A percentile compares a stretch with the other conserved stretches of the same genome.
Evolutionary conservation across 2,888 invertebrate species (phyloP).

Genomic region (Parthenolecanium corni): DNA sequence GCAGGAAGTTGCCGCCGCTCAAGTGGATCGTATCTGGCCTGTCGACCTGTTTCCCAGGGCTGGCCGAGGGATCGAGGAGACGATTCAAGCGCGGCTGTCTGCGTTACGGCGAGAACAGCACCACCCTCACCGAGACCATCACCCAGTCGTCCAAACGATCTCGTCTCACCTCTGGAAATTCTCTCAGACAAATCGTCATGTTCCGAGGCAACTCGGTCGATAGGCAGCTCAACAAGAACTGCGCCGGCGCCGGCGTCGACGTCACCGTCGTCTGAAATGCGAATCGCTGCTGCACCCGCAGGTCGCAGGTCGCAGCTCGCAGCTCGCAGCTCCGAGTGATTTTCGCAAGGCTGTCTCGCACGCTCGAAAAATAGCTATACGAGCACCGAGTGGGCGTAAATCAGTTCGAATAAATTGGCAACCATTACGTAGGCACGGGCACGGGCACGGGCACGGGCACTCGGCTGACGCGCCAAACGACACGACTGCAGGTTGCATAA

Average conservation of each 20-base stretch:
- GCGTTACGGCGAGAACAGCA: conserved; percentile 22
- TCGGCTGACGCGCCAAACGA: too few relatives aligned
- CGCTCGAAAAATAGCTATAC: too few relatives aligned
- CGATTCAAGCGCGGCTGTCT: conserved; percentile 21
- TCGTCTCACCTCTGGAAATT: conserved; percentile 14
- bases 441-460: too few relatives aligned
- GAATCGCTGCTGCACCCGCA: background rate
- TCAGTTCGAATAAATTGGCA: too few relatives aligned
- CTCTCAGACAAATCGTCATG: conserved; percentile 20
- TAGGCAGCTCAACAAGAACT: conserved; percentile 5
- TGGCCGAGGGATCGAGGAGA: conserved; percentile 14
- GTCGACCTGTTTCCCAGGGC: conserved; percentile 20
- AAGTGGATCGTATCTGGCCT: conserved; percentile 20
- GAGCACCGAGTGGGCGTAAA: too few relatives aligned
- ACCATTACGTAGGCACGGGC: too few relatives aligned
- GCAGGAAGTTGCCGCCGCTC: conserved; percentile 19
- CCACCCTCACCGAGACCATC: conserved; percentile 21
- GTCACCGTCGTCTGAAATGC: conserved; percentile 4
- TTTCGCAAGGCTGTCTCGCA: too few relatives aligned
- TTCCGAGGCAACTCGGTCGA: conserved; percentile 19
- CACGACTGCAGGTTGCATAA: too few relatives aligned
- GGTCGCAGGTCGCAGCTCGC: too few relatives aligned
- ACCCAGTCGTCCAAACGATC: conserved; percentile 22
- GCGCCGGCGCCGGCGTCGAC: conserved; percentile 1
- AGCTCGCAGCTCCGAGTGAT: too few relatives aligned